Base-by-base conservation (phyloP, 92 coral and sea anemone species). In the Palythoa grandiflora region DNA sequence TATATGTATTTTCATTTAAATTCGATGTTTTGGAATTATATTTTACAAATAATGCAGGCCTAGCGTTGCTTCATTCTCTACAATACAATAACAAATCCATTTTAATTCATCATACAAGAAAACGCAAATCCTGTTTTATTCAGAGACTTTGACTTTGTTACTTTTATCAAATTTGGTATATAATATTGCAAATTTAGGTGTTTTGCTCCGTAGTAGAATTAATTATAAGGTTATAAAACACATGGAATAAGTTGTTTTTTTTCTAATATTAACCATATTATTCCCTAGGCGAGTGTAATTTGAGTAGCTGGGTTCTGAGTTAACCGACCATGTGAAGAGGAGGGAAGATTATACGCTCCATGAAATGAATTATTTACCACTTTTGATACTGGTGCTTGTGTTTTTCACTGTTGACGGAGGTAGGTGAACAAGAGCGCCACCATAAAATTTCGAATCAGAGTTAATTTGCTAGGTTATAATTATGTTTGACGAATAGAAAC, bases 291-390 rank as follows among this genome's bases (percentile, higher is more conserved):
- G 53, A 37, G 21, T 63, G 14, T 40, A 47, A 44, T n/a, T 80
- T 61, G n/a, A 19, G 36, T 40, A 61, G 57, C 85, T 40, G 44
- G 39, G 38, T 38, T 19, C 60, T 70, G 55, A 80, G 38, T 65
- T 61, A 39, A 68, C 8, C 73, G 85, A 65, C 73, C 85, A 80
- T 80, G 85, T 80, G 73, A 80, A 80, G 75, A 80, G 73, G 74
- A 63, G 55, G 19, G 60, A 38, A 50, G 73, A 20, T 40, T 65
- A 57, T 21, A 14, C 60, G 12, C 70, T 21, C 73, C 54, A 39
- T 65, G 73, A 80, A 70, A 80, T 80, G 85, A 80, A 80, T 80
- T 63, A 61, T 80, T 80, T 38, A 80, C 54, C 60, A 20, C 9
- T 80, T 6, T 0, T 80, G 21, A 39, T 70, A 60, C 85, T 80